These are phyloP conservation scores for Maconellicoccus hirsutus DNA, from an alignment of 1,140 invertebrate species.

Conservation along the genomic window DNA sequence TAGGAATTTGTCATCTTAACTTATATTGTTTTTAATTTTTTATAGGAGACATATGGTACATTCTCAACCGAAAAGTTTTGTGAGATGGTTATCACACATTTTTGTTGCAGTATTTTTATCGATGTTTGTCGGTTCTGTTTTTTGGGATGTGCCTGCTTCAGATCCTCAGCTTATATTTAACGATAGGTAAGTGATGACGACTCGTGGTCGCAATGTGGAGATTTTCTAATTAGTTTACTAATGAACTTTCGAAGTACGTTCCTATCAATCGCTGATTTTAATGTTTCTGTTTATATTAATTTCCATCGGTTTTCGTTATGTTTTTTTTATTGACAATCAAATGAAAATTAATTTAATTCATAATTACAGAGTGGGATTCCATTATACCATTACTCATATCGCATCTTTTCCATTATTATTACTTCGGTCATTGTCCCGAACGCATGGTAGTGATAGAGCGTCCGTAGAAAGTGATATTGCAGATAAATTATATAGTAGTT, in stretches of 20 bases:
- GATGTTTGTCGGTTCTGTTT: constrained; percentile 71
- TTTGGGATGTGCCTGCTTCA: constrained; percentile 72
- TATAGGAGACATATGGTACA: constrained; percentile 57
- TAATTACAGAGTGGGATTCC: constrained; percentile 53
- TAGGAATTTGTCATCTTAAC: background rate
- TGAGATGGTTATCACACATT: constrained; percentile 61
- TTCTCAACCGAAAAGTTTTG: constrained; percentile 74
- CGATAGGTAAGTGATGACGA: constrained; percentile 41
- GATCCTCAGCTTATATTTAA: constrained; percentile 56
- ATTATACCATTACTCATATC: constrained; percentile 68
- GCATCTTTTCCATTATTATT: constrained; percentile 64
- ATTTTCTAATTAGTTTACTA: background rate
- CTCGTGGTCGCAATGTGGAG: background rate
- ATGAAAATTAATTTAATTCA: constrained; percentile 21
- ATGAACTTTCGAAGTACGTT: background rate
- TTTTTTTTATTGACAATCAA: constrained; percentile 7
- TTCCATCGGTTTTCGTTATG: background rate
- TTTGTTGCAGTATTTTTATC: constrained; percentile 67
- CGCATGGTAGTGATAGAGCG: constrained; percentile 44
- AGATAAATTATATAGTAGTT: constrained; percentile 63
- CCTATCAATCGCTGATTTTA: background rate
- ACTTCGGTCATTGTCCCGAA: constrained; percentile 28
- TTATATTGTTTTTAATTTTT: background rate
- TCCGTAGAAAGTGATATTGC: constrained; percentile 65
- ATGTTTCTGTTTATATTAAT: background rate